phyloP scores from a whole-genome alignment of 2,113 vertebrate species.

The Pogonocichla stellata region DNA sequence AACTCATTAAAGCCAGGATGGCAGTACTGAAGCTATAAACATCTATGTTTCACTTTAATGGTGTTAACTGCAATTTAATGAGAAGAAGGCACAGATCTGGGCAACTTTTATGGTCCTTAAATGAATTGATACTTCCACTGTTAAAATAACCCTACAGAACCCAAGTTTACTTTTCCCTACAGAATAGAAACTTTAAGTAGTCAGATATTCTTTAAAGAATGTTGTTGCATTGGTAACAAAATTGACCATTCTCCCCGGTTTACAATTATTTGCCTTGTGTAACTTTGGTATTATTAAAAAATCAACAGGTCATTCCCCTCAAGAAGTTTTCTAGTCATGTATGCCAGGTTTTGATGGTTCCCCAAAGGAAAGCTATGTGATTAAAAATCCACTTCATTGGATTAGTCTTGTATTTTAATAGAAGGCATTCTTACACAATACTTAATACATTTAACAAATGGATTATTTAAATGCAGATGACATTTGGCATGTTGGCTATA shows the following conservation, averaged over 20 bases:
- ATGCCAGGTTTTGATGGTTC: conserved; percentile 66
- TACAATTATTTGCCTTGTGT: conserved; percentile 42
- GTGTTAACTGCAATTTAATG: conserved; percentile 84
- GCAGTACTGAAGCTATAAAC: conserved; percentile 80
- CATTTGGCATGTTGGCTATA: conserved; percentile 78
- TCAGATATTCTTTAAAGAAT: conserved; percentile 74
- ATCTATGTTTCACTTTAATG: conserved; percentile 80
- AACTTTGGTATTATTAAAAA: conserved; percentile 68
- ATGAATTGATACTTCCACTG: conserved; percentile 83
- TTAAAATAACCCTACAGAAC: conserved; percentile 79
- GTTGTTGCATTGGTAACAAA: conserved; percentile 69
- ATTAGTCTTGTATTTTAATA: conserved; percentile 65
- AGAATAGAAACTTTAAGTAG: conserved; percentile 75
- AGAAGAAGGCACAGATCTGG: conserved; percentile 81
- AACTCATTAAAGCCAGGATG: conserved; percentile 81
- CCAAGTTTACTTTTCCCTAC: conserved; percentile 77
- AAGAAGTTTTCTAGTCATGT: conserved; percentile 50
- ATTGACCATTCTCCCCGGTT: conserved; percentile 62
- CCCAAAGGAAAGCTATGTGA: conserved; percentile 55
- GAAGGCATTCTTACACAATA: conserved; percentile 62
- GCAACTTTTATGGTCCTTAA: conserved; percentile 81
- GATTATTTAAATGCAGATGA: conserved; percentile 78
- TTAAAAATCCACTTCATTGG: conserved; percentile 64
- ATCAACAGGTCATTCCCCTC: conserved; percentile 61
- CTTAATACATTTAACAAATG: conserved; percentile 76